A percentile compares a stretch with the other conserved stretches of the same genome.
phyloP scores from a whole-genome alignment of 2,888 invertebrate species.

The Acronicta aceris region DNA sequence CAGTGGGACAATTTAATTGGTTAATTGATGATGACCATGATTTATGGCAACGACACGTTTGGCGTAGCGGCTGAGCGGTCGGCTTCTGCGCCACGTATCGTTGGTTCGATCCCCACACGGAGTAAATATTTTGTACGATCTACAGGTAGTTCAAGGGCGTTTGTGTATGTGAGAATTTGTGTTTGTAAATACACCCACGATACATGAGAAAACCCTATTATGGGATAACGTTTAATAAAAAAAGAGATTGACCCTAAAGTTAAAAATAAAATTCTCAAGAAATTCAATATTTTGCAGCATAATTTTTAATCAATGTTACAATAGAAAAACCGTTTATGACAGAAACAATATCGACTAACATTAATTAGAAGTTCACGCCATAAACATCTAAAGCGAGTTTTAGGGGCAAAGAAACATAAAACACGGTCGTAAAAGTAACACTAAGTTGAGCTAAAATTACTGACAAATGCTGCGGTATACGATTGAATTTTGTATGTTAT shows the following conservation, averaged over 20 bases:
- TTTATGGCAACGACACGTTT: too few species aligned
- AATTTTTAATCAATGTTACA: slow-evolving; percentile 52
- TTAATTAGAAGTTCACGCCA: slow-evolving; percentile 66
- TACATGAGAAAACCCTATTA: too few species aligned
- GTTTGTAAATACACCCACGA: too few species aligned
- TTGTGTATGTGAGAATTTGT: too few species aligned
- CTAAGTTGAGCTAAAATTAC: slow-evolving; percentile 71
- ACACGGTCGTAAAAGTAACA: slow-evolving; percentile 69
- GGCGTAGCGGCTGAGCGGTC: too few species aligned
- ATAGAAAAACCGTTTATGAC: slow-evolving; percentile 57
- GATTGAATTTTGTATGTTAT: background rate
- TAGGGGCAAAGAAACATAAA: slow-evolving; percentile 70
- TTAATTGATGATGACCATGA: too few species aligned
- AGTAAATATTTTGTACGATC: too few species aligned
- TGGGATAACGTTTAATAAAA: too few species aligned
- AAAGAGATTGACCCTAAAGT: background rate
- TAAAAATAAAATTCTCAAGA: slow-evolving; percentile 25
- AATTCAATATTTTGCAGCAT: slow-evolving; percentile 29
- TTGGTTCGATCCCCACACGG: too few species aligned
- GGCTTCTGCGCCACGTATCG: too few species aligned
- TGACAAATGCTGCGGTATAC: slow-evolving; percentile 46
- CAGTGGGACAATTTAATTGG: too few species aligned
- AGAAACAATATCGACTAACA: slow-evolving; percentile 62
- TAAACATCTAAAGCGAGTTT: slow-evolving; percentile 71
- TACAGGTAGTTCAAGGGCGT: too few species aligned